phyloP scores from a whole-genome alignment of 2,797 vertebrate species.

The Novumbra hubbsi region DNA sequence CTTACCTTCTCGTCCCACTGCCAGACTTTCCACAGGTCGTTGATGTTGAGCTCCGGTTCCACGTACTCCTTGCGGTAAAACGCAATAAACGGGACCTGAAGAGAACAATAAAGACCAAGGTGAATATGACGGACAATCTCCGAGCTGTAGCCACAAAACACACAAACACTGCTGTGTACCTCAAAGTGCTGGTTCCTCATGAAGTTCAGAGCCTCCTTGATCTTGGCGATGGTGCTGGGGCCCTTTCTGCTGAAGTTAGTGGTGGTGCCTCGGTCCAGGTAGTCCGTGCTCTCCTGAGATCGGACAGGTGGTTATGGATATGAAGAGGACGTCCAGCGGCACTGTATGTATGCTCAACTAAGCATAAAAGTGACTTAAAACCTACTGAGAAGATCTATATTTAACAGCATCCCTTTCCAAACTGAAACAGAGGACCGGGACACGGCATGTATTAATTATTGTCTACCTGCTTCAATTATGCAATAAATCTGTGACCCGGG shows the following conservation, averaged over 20 bases:
- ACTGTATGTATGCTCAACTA: no score
- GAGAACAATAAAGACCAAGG: background rate
- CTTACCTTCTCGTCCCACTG: constrained; percentile 99
- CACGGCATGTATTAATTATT: no score
- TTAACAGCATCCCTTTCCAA: no score
- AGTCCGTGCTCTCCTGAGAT: constrained; percentile 89
- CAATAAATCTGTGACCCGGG: no score
- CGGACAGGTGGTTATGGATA: no score
- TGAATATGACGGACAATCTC: background rate
- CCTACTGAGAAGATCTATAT: no score
- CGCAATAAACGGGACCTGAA: constrained; percentile 96
- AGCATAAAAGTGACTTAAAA: no score
- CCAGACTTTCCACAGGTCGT: constrained; percentile 98
- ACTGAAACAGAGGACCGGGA: no score
- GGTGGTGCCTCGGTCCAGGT: constrained; percentile 88
- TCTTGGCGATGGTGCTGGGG: constrained; percentile 96
- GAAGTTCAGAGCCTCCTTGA: constrained; percentile 97
- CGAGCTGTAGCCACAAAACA: background rate
- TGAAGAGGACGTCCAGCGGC: no score
- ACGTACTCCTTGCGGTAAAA: constrained; percentile 99
- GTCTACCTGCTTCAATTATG: no score
- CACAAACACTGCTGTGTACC: constrained; percentile 63
- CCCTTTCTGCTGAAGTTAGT: constrained; percentile 96
- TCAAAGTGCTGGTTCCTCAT: constrained; percentile 99
- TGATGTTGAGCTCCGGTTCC: constrained; percentile 97